Conservation (phyloP, 1,140 invertebrate genomes). For the Rhagoletis pomonella region DNA sequence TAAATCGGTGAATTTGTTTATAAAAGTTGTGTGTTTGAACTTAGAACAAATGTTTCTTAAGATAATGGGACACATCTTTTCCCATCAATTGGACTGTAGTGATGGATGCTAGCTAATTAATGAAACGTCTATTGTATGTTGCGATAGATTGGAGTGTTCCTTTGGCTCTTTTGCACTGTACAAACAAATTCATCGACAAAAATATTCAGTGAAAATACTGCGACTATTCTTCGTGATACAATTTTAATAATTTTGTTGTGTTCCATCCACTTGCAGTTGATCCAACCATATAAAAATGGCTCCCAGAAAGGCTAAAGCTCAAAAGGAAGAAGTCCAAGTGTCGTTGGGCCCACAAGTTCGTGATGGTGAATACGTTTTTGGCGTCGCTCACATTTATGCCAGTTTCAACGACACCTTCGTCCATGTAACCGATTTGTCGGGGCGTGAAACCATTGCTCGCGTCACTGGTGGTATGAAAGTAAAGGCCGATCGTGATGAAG, state of each 20-base stretch:
- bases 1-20: constrained; percentile 55
- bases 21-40: constrained; percentile 37
- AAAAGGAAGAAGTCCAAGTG: constrained; percentile 97
- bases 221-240: too few relatives aligned
- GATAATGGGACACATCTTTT: too few relatives aligned
- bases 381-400: constrained; percentile 99
- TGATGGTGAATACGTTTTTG: constrained; percentile 98
- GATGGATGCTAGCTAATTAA: constrained; percentile 16
- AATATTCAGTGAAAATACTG: background rate
- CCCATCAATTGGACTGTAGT: too few relatives aligned
- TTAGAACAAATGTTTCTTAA: background rate
- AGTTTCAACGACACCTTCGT: constrained; percentile 99
- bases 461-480: constrained; percentile 99
- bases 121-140: background rate
- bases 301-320: constrained; percentile 96
- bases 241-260: background rate
- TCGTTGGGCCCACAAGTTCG: constrained; percentile 97
- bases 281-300: constrained; percentile 83
- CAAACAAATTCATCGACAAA: constrained; percentile 30
- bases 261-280: constrained; percentile 51
- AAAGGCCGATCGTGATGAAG: constrained; percentile 99
- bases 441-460: constrained; percentile 98
- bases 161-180: background rate
- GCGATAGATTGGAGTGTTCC: background rate
- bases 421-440: constrained; percentile 99